phyloP scores from a whole-genome alignment of 2,113 vertebrate genomes.

The Connochaetes taurinus region DNA sequence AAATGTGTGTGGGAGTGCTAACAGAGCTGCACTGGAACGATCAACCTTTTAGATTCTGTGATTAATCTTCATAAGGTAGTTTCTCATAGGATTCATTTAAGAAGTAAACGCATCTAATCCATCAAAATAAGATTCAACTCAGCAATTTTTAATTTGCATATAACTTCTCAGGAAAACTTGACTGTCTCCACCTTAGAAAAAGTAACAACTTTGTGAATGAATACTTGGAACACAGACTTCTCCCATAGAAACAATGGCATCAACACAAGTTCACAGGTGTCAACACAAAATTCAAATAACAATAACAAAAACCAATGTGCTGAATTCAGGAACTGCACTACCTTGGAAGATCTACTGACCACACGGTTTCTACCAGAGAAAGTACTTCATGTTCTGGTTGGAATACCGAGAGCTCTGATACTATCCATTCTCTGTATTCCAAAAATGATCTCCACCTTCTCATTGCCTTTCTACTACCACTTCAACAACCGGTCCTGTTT shows the following conservation, averaged over 20 bases:
- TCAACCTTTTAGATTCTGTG: not conserved
- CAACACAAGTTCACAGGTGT: not conserved
- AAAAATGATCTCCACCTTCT: not conserved
- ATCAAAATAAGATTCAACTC: not conserved
- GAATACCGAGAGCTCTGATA: not conserved
- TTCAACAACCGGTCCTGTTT: not conserved
- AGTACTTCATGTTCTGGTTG: not conserved
- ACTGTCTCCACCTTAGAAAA: not conserved
- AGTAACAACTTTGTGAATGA: not conserved
- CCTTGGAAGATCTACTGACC: not conserved
- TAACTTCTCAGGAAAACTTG: not conserved
- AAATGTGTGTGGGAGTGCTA: not conserved
- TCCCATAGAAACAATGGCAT: not conserved
- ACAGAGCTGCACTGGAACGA: not conserved
- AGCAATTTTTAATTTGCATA: not conserved
- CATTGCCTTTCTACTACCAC: not conserved
- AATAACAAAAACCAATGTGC: not conserved
- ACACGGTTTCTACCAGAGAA: not conserved
- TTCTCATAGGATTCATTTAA: not conserved
- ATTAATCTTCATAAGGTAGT: not conserved
- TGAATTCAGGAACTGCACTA: not conserved
- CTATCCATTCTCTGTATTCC: too few species aligned
- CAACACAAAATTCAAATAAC: not conserved
- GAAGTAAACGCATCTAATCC: not conserved
- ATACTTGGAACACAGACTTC: not conserved